Base-by-base conservation (phyloP, 1,140 invertebrate species). In the Yoshiicerus persimilis region DNA sequence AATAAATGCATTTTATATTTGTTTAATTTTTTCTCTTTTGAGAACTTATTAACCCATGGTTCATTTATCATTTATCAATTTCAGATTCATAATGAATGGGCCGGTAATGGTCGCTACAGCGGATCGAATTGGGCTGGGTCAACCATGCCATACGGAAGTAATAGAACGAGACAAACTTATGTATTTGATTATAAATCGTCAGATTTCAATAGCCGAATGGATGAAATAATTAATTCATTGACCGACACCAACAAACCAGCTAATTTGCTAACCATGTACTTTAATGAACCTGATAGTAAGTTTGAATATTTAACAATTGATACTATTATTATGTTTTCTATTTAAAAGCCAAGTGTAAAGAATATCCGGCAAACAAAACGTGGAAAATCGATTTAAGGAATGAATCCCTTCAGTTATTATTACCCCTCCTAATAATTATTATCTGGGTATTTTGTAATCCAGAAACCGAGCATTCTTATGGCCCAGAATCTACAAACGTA, bases 91-190 rank as follows among this genome's bases (percentile, higher is more conserved):
- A 83, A 83, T 83, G 1, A 96, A 96, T 92, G 92, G 96, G 0
- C 93, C 96, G 88, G 93, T 96, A 75, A 92, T 96, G 3, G 96
- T 95, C 91, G 96, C 96, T 92, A 96, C 96, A 27, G 96, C 11
- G 64, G 25, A 70, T 25, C 64, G 2, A 70, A 70, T 30, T 70
- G 64, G 64, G 9, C 64, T 2, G 64, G 64, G 9, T 25, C 64
- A 27, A 70, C 1, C 27, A 8, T 70, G 0, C 25, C 25, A 10
- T 70, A 70, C 23, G 64, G 64, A 3, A 30, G 9, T 11, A 70
- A 70, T n/a, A 70, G 13, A 11, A 70, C 64, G 8, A 3, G 1
- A 0, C 64, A n/a, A 2, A 70, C 64, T 1, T 30, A 66, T 30
- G 0, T 25, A 8, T 66, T 27, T 23, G 27, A 8, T 13, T 66